Evolutionary conservation across 2,888 invertebrate genomes (phyloP), one percentile per base, ranked within the genome.

Genomic region (Chrysolina oricalcia): DNA sequence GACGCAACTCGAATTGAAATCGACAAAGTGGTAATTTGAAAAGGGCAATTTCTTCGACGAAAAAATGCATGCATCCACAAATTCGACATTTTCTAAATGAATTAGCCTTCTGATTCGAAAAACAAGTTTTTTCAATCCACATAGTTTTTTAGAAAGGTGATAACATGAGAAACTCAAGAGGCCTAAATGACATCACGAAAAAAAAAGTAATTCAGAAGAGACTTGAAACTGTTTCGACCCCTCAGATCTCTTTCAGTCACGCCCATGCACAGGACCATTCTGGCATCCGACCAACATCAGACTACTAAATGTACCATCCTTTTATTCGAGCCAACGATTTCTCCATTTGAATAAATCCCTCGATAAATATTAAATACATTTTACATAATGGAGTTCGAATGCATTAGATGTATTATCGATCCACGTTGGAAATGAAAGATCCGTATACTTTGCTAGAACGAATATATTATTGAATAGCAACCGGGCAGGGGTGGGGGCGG

Each of bases 281-380:
- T 77, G 75, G 77, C 74, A 77, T 43, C 19, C 53, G 27, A 74
- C 77, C 73, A 77, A 75, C 67, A 70, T 65, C 64, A 72, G 70
- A 43, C 70, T 67, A 67, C 59, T 69, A 56, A 66, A 71, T 73
- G 71, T 67, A 73, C 76, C 69, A 76, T 66, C 56, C 76, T 71
- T 73, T 77, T 74, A 77, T 77, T 62, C 65, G 66, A 77, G 74
- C 71, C 72, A 77, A 69, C 74, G 74, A 70, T 72, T 77, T 63
- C 69, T 53, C 67, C 66, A 67, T 72, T 77, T 66, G 74, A 77
- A 74, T 74, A 72, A 77, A 77, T 72, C 59, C 70, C 50, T 68
- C 72, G 66, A 77, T 77, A 72, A 77, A 77, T 74, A 74, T 77
- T 69, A 68, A 77, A 77, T 75, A 59, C 66, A 74, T 75, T 73